Conservation (phyloP, 2,113 vertebrate genomes). For the Tachysurus fulvidraco region DNA sequence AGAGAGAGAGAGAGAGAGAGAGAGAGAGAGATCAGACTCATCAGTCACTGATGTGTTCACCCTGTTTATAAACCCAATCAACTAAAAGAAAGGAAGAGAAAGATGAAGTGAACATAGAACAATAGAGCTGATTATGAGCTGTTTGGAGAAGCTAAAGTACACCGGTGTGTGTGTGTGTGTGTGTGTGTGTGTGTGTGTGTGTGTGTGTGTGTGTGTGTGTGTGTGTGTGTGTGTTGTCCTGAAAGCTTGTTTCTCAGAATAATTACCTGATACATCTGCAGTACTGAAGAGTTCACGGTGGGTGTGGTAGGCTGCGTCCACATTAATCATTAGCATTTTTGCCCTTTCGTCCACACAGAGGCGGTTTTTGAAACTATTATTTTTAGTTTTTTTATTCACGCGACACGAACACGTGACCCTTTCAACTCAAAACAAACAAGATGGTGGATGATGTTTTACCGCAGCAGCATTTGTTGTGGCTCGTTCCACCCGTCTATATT, state of each 20-base stretch:
- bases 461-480: too few relatives aligned
- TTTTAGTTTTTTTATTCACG: too few relatives aligned
- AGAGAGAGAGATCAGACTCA: too few relatives aligned
- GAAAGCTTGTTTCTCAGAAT: background rate
- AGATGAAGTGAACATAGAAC: background rate
- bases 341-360: too few relatives aligned
- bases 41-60: background rate
- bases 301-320: too few relatives aligned
- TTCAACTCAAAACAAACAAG: too few relatives aligned
- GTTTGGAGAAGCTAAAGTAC: background rate
- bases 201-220: constrained; percentile 3
- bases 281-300: background rate
- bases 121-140: background rate
- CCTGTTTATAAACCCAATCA: background rate
- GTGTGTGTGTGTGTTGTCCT: background rate
- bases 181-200: background rate
- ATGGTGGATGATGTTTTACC: too few relatives aligned
- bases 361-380: too few relatives aligned
- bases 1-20: too few relatives aligned
- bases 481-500: too few relatives aligned
- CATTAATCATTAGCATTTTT: too few relatives aligned
- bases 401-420: too few relatives aligned
- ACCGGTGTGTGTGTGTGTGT: constrained; percentile 5
- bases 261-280: background rate
- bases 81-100: background rate